A percentile compares a stretch with the other conserved stretches of the same genome.
Conservation (phyloP, 2,797 vertebrate species). For the Halcyon leucocephala region DNA sequence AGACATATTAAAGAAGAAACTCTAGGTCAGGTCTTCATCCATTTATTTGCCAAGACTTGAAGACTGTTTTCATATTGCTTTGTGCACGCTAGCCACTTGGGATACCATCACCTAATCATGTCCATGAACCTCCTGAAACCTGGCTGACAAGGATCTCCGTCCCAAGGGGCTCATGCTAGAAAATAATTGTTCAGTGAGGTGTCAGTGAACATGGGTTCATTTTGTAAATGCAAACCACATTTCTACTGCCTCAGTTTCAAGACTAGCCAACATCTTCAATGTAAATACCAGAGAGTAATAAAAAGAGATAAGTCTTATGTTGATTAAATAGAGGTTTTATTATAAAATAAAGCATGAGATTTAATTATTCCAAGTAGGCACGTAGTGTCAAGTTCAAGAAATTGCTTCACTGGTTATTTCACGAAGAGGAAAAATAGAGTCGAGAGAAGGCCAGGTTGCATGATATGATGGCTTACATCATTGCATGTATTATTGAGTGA, state of each 20-base stretch:
- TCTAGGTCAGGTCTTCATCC: neutral
- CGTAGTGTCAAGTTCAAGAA: neutral
- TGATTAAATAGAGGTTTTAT: neutral
- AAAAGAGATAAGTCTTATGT: neutral
- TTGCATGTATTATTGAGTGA: neutral
- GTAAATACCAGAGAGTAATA: neutral
- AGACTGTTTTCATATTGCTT: neutral
- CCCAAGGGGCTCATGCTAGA: neutral
- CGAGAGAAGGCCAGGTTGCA: neutral
- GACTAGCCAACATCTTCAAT: neutral
- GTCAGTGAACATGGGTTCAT: neutral
- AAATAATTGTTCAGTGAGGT: neutral
- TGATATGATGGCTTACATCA: neutral
- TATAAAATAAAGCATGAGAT: neutral
- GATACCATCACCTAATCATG: neutral
- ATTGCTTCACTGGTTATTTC: neutral
- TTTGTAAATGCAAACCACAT: neutral
- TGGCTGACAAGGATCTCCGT: neutral
- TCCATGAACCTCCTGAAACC: neutral
- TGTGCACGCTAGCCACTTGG: neutral
- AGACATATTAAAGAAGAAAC: neutral
- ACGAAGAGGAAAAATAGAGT: neutral
- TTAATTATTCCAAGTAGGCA: neutral
- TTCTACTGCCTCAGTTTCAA: neutral
- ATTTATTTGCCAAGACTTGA: neutral